Evolutionary conservation across 1,140 invertebrate species (phyloP), one percentile per base, ranked within the genome.

Genomic region (Paracyclopina nana): DNA sequence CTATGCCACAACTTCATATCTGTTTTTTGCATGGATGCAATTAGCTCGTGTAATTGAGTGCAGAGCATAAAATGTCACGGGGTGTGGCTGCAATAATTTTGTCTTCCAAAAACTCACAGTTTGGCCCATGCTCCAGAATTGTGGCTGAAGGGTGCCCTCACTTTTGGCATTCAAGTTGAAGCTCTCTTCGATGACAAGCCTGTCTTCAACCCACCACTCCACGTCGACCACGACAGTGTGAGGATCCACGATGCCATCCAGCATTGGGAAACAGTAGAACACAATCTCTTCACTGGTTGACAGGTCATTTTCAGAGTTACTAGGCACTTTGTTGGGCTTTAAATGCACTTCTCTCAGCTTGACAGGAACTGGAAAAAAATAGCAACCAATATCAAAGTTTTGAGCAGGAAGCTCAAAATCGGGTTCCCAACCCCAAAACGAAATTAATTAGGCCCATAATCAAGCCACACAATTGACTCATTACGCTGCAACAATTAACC

Each of bases 81-180:
- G 34, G 14, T 3, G 34, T 5, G 14, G n/a, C 3, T 8, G 14
- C 20, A 2, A 38, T 5, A 20, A 8, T 16, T n/a, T 5, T 38
- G 34, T 20, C 34, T 16, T 38, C 14, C 14, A 46, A 8, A 25
- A 50, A 14, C 20, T 52, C 43, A 52, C 50, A 14, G n/a, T 43
- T 9, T 46, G 34, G n/a, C 50, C 50, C 11, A 44, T 9, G 22
- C 27, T 52, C 50, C 50, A 52, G 14, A 46, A 28, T 18, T 52
- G 18, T 24, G 16, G 50, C 11, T 14, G 14, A 16, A 52, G 50
- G 4, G 24, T 25, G 11, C 14, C 16, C 31, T 20, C n/a, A n/a
- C n/a, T 12, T 29, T 43, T 52, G 27, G 6, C 40, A 9, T 26
- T 27, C 12, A 40, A 18, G 6, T 25, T 20, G 26, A 52, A 52